Evolutionary conservation across 2,113 vertebrate species (phyloP), one percentile per base, ranked within the genome.

Genomic region (Perca fluviatilis): DNA sequence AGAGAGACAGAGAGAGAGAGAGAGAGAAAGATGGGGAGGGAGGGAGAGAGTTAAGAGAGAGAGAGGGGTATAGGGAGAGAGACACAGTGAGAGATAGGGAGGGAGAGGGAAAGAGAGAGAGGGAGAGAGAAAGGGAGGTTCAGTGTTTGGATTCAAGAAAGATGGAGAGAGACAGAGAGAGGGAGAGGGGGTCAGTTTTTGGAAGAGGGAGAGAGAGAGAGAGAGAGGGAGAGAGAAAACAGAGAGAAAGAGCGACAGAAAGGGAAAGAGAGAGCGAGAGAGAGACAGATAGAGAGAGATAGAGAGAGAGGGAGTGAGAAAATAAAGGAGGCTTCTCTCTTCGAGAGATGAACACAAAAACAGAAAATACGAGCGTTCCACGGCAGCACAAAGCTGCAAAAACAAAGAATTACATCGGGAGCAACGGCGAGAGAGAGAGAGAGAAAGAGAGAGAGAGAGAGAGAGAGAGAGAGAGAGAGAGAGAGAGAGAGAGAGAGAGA

Each of bases 1-100:
- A 51, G 71, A 83, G 82, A 73, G 54, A 91, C 77, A 80, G 84
- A 8, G 86, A 86, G 86, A 72, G 84, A 78, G 58, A 51, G 61
- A 64, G 40, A 75, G 57, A 54, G 51, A 77, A 16, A 27, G 7
- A 51, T 54, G 27, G 67, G 60, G 75, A 47, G 23, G 47, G 36
- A 62, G 50, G 2, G 60, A 49, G 53, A 60, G 71, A 61, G 53
- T 14, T 14, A 19, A 60, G 33, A 68, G 60, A 9, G 63, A 61
- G 69, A 64, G 74, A 60, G 51, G 15, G 30, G 56, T 25, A 67
- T 1, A 36, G 36, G 8, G 7, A 8, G 36, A 8, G 36, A 40
- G 36, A 40, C 0, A 40, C 8, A 9, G 36, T 1, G 8, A 40
- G 36, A 40, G 8, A 40, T 0, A 40, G 36, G 0, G 36, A 40